These are phyloP conservation scores for Mesoclemmys tuberculata DNA, from an alignment of 2,113 vertebrate species.

Conservation along the genomic window DNA sequence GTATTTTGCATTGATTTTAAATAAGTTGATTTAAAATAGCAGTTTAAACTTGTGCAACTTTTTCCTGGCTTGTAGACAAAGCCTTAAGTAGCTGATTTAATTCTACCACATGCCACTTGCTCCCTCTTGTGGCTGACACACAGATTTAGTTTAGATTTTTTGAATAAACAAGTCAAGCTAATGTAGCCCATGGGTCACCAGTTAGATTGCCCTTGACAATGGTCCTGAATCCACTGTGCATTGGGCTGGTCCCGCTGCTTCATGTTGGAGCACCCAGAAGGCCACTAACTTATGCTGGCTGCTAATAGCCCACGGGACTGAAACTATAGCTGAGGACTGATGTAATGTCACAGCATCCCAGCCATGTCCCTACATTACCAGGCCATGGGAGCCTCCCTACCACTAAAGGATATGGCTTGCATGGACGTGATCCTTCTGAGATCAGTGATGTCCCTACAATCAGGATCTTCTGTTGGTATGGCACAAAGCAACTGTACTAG, in stretches of 20 bases:
- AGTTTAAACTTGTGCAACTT: not conserved
- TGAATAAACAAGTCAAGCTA: not conserved
- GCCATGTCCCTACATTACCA: not conserved
- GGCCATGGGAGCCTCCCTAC: not conserved
- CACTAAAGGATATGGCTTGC: not conserved
- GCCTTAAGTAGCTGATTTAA: fast-evolving
- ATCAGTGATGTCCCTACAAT: too few relatives aligned
- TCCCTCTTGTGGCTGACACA: slow-evolving; percentile 49
- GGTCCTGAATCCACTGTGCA: not conserved
- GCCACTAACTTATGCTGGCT: not conserved
- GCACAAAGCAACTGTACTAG: not conserved
- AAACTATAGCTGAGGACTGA: not conserved
- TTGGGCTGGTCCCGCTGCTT: not conserved
- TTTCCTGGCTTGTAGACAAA: not conserved
- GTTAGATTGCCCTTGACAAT: not conserved
- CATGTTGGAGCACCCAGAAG: not conserved
- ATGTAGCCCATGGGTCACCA: not conserved
- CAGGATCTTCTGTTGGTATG: too few relatives aligned
- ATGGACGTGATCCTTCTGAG: not conserved
- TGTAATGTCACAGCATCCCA: not conserved
- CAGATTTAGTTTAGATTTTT: not conserved
- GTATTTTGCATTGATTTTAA: slow-evolving; percentile 35
- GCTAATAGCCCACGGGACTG: not conserved
- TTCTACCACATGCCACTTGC: not conserved
- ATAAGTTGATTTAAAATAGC: slow-evolving; percentile 12